Conservation (phyloP, 2,888 invertebrate genomes). For the Eucriotettix oculatus region DNA sequence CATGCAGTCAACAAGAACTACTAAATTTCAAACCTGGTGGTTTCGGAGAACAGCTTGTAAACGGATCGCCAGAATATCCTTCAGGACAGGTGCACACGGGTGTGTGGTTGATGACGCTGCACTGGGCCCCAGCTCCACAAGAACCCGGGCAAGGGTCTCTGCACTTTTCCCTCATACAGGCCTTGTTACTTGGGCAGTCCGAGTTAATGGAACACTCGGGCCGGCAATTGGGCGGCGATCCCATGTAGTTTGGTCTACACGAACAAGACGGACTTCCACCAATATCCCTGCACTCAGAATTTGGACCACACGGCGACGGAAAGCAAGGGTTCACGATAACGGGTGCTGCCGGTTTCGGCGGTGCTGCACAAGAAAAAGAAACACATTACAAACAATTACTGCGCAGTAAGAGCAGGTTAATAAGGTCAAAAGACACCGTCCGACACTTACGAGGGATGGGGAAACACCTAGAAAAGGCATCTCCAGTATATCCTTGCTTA, state of each 20-base stretch:
- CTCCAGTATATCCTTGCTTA: conserved; percentile 44
- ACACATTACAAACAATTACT: background rate
- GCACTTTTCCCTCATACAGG: conserved; percentile 21
- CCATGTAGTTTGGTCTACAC: conserved; percentile 20
- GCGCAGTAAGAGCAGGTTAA: conserved; percentile 5
- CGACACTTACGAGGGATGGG: conserved; percentile 18
- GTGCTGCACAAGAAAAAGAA: conserved; percentile 10
- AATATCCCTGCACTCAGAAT: conserved; percentile 45
- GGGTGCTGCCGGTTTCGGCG: conserved; percentile 18
- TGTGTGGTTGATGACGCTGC: conserved; percentile 35
- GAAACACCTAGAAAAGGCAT: conserved; percentile 32
- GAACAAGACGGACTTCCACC: conserved; percentile 36
- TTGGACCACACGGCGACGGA: conserved; percentile 30
- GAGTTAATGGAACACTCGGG: conserved; percentile 18
- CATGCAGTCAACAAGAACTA: too few species aligned
- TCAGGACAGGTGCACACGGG: conserved; percentile 20
- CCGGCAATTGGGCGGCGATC: conserved; percentile 15
- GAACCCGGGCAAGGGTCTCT: conserved; percentile 20
- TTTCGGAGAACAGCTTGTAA: conserved; percentile 16
- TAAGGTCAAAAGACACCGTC: background rate
- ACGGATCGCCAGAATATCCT: conserved; percentile 22
- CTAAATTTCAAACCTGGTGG: conserved; percentile 10
- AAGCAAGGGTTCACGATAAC: conserved; percentile 23
- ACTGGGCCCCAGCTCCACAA: conserved; percentile 19
- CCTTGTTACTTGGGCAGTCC: conserved; percentile 18